Evolutionary conservation across 2,113 vertebrate species (phyloP).

Genomic region (Cottus gobio): DNA sequence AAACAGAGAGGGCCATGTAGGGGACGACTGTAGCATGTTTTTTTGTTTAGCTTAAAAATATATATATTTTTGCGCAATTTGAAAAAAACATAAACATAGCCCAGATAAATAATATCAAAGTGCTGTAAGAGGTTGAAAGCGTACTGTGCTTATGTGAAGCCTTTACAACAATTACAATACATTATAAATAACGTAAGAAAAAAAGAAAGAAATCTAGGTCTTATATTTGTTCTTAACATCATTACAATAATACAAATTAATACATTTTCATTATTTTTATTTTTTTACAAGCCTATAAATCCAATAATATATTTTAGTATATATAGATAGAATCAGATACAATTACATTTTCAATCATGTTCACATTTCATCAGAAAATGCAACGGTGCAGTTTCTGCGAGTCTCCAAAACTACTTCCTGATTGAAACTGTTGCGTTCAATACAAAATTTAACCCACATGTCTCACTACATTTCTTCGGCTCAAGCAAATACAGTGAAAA

Average conservation of each 20-base stretch:
- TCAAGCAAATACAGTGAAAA: neutral
- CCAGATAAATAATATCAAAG: no score
- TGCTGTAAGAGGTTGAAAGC: no score
- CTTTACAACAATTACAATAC: neutral
- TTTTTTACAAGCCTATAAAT: neutral
- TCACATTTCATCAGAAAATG: neutral
- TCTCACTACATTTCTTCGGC: neutral
- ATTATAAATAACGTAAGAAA: neutral
- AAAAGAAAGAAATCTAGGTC: no score
- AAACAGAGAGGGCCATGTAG: neutral
- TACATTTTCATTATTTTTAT: neutral
- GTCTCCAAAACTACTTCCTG: neutral
- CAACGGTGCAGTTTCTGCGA: neutral
- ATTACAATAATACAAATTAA: neutral
- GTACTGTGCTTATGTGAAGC: neutral
- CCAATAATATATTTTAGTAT: neutral
- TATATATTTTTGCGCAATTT: no score
- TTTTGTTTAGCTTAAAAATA: no score
- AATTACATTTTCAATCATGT: no score
- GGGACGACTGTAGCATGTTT: no score
- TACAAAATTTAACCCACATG: neutral
- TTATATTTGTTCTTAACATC: neutral
- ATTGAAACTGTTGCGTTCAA: neutral
- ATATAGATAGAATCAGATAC: neutral
- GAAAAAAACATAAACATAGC: no score